These are phyloP conservation scores for Geococcyx californianus DNA, from an alignment of 2,113 vertebrate genomes.

Conservation along the genomic window DNA sequence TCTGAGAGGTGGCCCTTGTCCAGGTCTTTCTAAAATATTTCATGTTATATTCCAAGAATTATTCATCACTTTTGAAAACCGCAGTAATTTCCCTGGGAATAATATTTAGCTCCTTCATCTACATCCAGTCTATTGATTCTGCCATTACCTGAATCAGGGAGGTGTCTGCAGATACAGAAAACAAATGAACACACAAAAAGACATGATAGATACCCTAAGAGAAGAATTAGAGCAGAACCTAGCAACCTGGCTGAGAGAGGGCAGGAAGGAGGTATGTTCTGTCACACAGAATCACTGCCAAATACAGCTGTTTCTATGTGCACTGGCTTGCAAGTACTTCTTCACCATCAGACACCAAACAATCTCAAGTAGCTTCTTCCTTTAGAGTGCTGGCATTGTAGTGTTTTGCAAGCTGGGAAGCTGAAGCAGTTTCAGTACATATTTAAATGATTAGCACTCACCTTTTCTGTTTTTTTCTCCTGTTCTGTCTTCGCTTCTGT, in stretches of 20 bases:
- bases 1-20: not conserved
- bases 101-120: not conserved
- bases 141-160: not conserved
- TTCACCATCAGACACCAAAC: not conserved
- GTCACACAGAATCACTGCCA: not conserved
- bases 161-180: not conserved
- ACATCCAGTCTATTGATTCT: not conserved
- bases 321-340: not conserved
- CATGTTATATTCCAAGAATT: not conserved
- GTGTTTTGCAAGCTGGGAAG: not conserved
- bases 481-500: not conserved
- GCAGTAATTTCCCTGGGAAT: not conserved
- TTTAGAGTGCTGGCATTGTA: not conserved
- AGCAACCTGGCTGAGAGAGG: not conserved
- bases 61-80: not conserved
- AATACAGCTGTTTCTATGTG: not conserved
- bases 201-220: not conserved
- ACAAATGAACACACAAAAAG: not conserved
- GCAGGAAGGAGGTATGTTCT: not conserved
- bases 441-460: not conserved
- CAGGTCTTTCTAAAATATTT: not conserved
- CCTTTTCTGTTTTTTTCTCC: not conserved
- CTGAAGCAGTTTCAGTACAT: slow-evolving; percentile 1
- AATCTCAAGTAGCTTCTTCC: not conserved
- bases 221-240: not conserved